phyloP scores from a whole-genome alignment of 1,140 invertebrate species.

The Drosophila punjabiensis region DNA sequence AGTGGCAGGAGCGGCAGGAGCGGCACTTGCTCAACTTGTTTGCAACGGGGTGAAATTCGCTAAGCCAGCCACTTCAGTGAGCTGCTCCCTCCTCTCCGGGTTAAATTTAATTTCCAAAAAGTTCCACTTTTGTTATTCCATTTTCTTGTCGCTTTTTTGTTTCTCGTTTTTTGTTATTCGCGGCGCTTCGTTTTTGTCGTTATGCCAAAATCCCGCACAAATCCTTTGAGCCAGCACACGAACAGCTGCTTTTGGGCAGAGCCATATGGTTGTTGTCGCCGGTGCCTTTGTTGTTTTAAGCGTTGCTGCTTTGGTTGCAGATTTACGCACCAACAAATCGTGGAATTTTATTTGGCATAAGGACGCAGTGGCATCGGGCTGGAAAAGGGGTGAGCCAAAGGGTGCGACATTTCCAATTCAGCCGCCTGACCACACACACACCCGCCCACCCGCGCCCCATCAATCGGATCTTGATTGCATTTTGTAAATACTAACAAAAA shows the following conservation, averaged over 20 bases:
- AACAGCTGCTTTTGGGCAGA: slow-evolving; percentile 70
- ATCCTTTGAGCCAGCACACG: slow-evolving; percentile 80
- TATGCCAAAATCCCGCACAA: slow-evolving; percentile 80
- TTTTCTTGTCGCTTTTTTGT: slow-evolving; percentile 41
- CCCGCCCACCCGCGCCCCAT: not conserved
- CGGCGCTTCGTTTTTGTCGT: slow-evolving; percentile 70
- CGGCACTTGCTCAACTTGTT: slow-evolving; percentile 45
- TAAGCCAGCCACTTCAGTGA: slow-evolving; percentile 57
- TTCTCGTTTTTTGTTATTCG: slow-evolving; percentile 34
- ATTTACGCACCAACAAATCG: slow-evolving; percentile 82
- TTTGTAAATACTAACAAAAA: slow-evolving; percentile 64
- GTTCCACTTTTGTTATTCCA: slow-evolving; percentile 59
- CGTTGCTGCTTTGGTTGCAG: slow-evolving; percentile 75
- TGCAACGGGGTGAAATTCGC: slow-evolving; percentile 48
- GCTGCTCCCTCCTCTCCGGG: slow-evolving; percentile 52
- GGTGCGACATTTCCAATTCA: slow-evolving; percentile 70
- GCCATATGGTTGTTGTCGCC: slow-evolving; percentile 43
- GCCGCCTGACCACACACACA: slow-evolving; percentile 10
- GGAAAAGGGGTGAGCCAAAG: not conserved
- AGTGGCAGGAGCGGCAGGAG: slow-evolving; percentile 5
- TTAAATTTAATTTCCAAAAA: slow-evolving; percentile 81
- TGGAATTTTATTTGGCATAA: slow-evolving; percentile 65
- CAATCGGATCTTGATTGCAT: slow-evolving; percentile 73
- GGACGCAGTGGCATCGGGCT: not conserved
- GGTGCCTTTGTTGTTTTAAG: slow-evolving; percentile 64